Base-by-base conservation (phyloP, 2,797 vertebrate species). In the Myiotriccus ornatus region DNA sequence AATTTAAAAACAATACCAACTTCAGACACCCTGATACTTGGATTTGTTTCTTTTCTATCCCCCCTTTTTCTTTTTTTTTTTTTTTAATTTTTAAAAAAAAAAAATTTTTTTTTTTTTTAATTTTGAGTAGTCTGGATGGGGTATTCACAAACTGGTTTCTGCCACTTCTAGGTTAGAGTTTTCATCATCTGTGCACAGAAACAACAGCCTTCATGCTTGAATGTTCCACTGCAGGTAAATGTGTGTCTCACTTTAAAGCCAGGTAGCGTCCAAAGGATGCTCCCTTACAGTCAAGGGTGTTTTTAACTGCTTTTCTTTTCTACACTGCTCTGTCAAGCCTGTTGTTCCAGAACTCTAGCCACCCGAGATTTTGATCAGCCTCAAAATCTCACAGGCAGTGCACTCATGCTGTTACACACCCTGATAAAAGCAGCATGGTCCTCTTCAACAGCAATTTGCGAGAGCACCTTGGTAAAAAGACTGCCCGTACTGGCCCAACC, bases 1-100 rank as follows among this genome's bases (percentile, higher is more conserved):
- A 88, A 64, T 52, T 84, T 74, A 15, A 94, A 94, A 96, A 70
- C 55, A 89, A 15, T 64, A 89, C 27, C 17, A 85, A 43, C 41
- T 80, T 92, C 64, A 92, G 84, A 87, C 35, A 89, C 83, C 16
- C n/a, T 69, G 60, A 77, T 78, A 50, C 15, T 75, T 85, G 25
- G 25, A 57, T 53, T 92, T 73, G 11, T 30, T 76, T 84, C 9
- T 62, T 47, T 56, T 55, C 14, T 32, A 7, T 23, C 1, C 18
- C 1, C 25, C 4, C 17, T 9, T 2, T 27, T 16, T 41, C 14
- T 41, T 41, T 13, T 41, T 41, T 41, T 41, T 41, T 41, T 41
- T 41, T 41, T 41, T 41, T 41, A 16, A 15, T 16, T 41, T 25
- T 11, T 9, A n/a, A n/a, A n/a, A n/a, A n/a, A n/a, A n/a, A n/a